Evolutionary conservation across 2,888 invertebrate genomes (phyloP).

Genomic region (Unio pictorum): DNA sequence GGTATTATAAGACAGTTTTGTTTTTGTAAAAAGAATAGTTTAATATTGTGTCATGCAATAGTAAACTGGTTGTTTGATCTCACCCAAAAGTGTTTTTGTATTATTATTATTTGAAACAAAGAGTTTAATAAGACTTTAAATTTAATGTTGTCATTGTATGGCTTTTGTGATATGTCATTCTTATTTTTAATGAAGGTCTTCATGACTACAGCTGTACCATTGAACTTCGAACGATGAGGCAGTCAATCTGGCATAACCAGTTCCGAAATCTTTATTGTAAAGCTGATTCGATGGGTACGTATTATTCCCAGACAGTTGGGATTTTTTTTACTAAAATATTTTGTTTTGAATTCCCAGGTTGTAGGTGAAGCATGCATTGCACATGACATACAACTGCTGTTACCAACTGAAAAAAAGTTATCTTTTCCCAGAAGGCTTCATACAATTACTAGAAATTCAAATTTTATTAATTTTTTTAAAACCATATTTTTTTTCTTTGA

Average conservation of each 20-base stretch:
- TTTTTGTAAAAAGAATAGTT: too few relatives aligned
- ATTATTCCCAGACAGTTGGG: background rate
- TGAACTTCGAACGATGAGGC: slow-evolving; percentile 57
- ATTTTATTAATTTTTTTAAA: too few relatives aligned
- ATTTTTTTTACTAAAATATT: background rate
- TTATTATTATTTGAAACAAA: too few relatives aligned
- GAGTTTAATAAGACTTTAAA: too few relatives aligned
- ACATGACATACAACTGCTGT: background rate
- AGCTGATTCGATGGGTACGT: slow-evolving; percentile 34
- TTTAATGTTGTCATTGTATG: too few relatives aligned
- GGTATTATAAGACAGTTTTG: background rate
- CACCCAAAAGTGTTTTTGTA: too few relatives aligned
- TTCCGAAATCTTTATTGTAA: slow-evolving; percentile 48
- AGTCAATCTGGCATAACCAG: slow-evolving; percentile 62
- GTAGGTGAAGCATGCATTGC: background rate
- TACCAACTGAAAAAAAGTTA: background rate
- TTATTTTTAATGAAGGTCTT: slow-evolving; percentile 47
- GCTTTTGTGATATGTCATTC: background rate
- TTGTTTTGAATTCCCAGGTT: too few relatives aligned
- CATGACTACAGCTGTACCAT: slow-evolving; percentile 62
- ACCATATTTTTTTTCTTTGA: too few relatives aligned
- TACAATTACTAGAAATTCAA: too few relatives aligned
- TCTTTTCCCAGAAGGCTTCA: background rate
- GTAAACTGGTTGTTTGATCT: too few relatives aligned
- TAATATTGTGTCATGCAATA: too few relatives aligned